phyloP scores from a whole-genome alignment of 1,140 invertebrate genomes.

The Zaprionus ghesquierei region DNA sequence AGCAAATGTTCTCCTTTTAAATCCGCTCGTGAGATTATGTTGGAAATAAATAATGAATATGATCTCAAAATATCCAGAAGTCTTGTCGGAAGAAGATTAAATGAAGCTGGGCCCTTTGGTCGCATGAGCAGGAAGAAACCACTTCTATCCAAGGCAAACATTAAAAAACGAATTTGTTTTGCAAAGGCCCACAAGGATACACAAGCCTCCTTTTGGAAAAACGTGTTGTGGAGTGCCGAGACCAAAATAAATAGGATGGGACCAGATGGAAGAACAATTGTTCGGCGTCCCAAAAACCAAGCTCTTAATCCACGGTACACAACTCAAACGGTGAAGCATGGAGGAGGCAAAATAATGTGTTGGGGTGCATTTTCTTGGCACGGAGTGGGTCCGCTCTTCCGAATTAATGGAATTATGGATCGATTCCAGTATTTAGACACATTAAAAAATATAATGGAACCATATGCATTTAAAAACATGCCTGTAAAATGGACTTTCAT shows the following conservation, averaged over 20 bases:
- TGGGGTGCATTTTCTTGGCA: no score
- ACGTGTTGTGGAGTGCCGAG: conserved; percentile 19
- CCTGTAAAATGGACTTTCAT: background rate
- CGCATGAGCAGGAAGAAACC: no score
- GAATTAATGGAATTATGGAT: background rate
- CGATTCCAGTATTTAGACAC: background rate
- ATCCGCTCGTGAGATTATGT: no score
- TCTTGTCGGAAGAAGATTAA: no score
- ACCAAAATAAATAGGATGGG: conserved; percentile 33
- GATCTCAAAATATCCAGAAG: no score
- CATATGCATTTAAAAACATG: background rate
- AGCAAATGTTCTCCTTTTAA: no score
- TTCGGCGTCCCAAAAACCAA: conserved; percentile 7
- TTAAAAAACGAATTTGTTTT: no score
- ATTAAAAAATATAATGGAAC: background rate
- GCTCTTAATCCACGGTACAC: no score
- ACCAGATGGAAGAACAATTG: conserved; percentile 36
- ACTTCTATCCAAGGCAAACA: no score
- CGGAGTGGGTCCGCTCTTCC: background rate
- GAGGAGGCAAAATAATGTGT: background rate
- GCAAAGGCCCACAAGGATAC: background rate
- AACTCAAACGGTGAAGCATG: no score
- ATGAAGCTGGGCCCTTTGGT: no score
- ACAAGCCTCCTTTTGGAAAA: conserved; percentile 5
- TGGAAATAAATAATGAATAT: no score